Evolutionary conservation across 2,113 vertebrate genomes (phyloP).

Genomic region (Oceanites oceanicus): DNA sequence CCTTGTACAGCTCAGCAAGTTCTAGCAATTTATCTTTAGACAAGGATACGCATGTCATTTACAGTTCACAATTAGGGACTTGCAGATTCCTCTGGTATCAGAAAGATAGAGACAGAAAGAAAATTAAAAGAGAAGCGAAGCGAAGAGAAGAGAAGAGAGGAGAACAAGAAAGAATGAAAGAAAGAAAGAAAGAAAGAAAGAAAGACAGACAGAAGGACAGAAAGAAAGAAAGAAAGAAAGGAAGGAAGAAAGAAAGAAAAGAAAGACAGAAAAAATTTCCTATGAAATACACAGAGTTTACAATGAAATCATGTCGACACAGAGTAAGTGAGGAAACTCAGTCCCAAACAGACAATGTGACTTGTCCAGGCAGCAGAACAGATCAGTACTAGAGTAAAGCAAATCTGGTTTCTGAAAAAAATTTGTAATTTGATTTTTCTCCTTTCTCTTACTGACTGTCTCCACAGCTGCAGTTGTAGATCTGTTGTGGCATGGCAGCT

Average conservation of each 20-base stretch:
- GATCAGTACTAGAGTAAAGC: not conserved
- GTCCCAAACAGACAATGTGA: not conserved
- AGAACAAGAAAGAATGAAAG: accelerated
- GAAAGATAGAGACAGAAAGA: not conserved
- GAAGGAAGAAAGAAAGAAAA: no score
- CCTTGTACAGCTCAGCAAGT: no score
- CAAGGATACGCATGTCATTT: no score
- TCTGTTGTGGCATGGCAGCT: not conserved
- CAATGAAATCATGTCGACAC: not conserved
- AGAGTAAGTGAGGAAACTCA: not conserved
- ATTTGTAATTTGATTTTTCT: not conserved
- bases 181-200: accelerated
- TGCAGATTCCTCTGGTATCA: no score
- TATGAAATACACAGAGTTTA: not conserved
- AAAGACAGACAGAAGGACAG: accelerated
- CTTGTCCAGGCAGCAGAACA: not conserved
- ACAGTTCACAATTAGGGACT: no score
- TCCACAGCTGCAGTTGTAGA: not conserved
- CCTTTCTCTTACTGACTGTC: not conserved
- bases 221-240: accelerated
- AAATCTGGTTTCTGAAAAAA: not conserved
- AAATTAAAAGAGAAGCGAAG: not conserved
- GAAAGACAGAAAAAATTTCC: not conserved
- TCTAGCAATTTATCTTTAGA: no score
- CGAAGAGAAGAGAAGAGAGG: no score